phyloP scores from a whole-genome alignment of 2,113 vertebrate species.

The Colaptes auratus region DNA sequence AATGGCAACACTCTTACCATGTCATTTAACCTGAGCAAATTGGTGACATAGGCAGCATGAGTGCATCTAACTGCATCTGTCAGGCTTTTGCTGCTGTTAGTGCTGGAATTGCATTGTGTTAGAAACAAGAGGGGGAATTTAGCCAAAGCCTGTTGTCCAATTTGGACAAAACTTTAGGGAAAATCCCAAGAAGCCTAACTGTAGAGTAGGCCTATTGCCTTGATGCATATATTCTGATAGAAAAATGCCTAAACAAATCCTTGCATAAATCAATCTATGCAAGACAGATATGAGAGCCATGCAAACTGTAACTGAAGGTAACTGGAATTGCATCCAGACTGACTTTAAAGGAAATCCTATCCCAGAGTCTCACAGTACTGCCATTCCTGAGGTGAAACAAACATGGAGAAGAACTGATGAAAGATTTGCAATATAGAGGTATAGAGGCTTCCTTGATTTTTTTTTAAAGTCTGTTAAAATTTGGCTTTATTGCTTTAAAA shows the following conservation, averaged over 20 bases:
- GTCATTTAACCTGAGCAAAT: neutral
- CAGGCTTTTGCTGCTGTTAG: neutral
- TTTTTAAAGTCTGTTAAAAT: neutral
- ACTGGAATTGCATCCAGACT: neutral
- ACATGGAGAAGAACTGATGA: neutral
- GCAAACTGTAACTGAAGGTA: neutral
- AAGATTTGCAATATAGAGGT: neutral
- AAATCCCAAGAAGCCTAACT: neutral
- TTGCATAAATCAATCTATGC: neutral
- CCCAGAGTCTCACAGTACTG: neutral
- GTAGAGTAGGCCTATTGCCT: neutral
- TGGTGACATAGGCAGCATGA: neutral
- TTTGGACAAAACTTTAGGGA: neutral
- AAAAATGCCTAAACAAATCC: neutral
- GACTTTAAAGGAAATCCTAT: neutral
- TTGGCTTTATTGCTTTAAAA: neutral
- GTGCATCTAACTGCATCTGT: neutral
- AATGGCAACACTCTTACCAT: rapidly evolving
- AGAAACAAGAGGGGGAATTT: neutral
- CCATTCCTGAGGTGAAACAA: neutral
- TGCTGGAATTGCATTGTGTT: neutral
- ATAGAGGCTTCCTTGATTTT: neutral
- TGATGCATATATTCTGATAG: neutral
- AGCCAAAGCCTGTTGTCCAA: neutral
- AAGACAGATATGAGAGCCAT: neutral